A percentile compares a stretch with the other conserved stretches of the same genome.
Evolutionary conservation across 2,797 vertebrate species (phyloP).

Genomic region (Propithecus perrieri): DNA sequence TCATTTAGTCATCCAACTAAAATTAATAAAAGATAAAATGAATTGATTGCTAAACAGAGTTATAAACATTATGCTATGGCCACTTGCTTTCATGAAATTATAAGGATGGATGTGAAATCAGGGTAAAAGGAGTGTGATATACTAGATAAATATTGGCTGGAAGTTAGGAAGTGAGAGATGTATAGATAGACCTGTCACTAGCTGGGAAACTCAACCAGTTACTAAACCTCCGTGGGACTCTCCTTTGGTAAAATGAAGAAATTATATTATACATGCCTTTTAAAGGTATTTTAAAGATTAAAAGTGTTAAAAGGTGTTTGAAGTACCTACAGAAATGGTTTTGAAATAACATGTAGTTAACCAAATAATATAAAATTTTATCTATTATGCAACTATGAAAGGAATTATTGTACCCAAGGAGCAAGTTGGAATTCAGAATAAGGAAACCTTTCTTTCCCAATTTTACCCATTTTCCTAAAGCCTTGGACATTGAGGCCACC

Average conservation of each 20-base stretch:
- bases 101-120: not conserved
- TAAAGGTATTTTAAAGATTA: not conserved
- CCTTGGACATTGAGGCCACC: rapidly evolving
- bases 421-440: not conserved
- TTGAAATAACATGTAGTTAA: not conserved
- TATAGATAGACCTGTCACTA: not conserved
- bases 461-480: not conserved
- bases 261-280: not conserved
- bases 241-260: not conserved
- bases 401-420: not conserved
- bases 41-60: not conserved
- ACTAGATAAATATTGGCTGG: not conserved
- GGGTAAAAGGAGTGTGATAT: not conserved
- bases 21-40: not conserved
- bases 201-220: not conserved
- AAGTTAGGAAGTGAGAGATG: not conserved
- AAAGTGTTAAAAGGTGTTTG: not conserved
- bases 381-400: not conserved
- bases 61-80: not conserved
- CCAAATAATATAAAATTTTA: not conserved
- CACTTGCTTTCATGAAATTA: not conserved
- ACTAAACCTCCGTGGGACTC: not conserved
- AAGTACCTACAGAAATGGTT: not conserved
- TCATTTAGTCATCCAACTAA: not conserved
- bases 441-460: not conserved